Conservation (phyloP, 2,888 invertebrate genomes). For the Ditula angustiorana region DNA sequence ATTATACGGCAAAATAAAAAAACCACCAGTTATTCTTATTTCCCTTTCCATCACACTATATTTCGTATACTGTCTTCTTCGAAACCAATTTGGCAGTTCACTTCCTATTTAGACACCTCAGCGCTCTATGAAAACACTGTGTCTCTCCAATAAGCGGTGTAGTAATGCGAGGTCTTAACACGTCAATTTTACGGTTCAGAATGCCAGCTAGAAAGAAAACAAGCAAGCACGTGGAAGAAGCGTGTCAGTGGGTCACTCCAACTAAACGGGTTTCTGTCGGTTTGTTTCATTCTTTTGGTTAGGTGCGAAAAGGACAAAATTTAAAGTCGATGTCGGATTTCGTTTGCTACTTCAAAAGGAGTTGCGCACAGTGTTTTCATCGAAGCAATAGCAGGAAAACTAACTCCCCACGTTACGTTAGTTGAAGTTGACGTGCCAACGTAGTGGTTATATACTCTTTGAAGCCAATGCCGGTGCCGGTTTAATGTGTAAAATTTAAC, state of each 20-base stretch:
- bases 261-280: neutral
- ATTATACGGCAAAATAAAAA: slow-evolving; percentile 16
- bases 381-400: slow-evolving; percentile 19
- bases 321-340: neutral
- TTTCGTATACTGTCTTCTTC: slow-evolving; percentile 1
- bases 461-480: slow-evolving; percentile 9
- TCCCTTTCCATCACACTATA: slow-evolving; percentile 4
- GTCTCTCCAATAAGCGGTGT: slow-evolving; percentile 3
- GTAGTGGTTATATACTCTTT: too few species aligned
- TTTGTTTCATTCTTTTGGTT: slow-evolving; percentile 12
- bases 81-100: neutral
- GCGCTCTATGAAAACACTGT: slow-evolving; percentile 10
- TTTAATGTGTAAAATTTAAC: neutral
- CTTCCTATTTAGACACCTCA: neutral
- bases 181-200: slow-evolving; percentile 4
- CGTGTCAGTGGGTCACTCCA: neutral
- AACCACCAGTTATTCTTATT: neutral
- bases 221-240: slow-evolving; percentile 4
- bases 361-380: neutral
- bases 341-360: neutral
- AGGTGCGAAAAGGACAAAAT: slow-evolving; percentile 7
- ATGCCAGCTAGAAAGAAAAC: neutral
- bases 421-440: slow-evolving; percentile 31
- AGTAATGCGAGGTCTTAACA: slow-evolving; percentile 3
- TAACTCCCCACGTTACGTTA: slow-evolving; percentile 4